Conservation (phyloP, 2,113 vertebrate genomes). For the Brachyhypopomus occidentalis region DNA sequence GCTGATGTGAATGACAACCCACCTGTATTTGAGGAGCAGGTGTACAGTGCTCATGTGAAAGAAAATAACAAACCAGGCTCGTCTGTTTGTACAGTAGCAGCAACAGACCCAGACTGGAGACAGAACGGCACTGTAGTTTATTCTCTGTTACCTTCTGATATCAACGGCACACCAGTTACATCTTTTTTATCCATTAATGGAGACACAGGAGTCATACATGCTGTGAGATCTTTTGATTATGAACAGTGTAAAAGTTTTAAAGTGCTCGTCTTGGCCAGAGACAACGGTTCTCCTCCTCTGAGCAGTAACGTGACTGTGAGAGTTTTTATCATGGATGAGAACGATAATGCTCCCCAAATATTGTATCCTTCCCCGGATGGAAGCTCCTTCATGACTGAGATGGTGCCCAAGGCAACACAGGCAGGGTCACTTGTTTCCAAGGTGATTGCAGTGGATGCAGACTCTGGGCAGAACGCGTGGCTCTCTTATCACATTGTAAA, state of each 20-base stretch:
- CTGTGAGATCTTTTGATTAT: slow-evolving; percentile 40
- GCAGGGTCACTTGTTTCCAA: slow-evolving; percentile 44
- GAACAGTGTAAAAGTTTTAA: slow-evolving; percentile 38
- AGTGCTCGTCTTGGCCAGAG: slow-evolving; percentile 43
- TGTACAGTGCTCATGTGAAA: slow-evolving; percentile 59
- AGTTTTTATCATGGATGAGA: slow-evolving; percentile 50
- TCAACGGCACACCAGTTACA: slow-evolving; percentile 29
- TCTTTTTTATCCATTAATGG: slow-evolving; percentile 39
- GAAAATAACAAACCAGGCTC: slow-evolving; percentile 67
- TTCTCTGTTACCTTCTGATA: slow-evolving; percentile 23
- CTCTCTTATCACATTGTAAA: slow-evolving; percentile 51
- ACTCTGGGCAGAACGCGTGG: slow-evolving; percentile 49
- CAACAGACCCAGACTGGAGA: slow-evolving; percentile 36
- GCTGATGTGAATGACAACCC: slow-evolving; percentile 42
- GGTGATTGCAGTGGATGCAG: slow-evolving; percentile 48
- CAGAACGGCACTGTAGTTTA: slow-evolving; percentile 28
- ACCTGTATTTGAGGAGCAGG: slow-evolving; percentile 52
- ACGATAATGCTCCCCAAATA: slow-evolving; percentile 51
- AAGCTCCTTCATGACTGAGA: slow-evolving; percentile 46
- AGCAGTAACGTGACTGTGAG: slow-evolving; percentile 48
- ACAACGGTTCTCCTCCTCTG: slow-evolving; percentile 50
- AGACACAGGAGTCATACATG: slow-evolving; percentile 44
- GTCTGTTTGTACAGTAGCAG: slow-evolving; percentile 58
- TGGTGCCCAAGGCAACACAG: slow-evolving; percentile 41
- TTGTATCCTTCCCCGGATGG: slow-evolving; percentile 40